Evolutionary conservation across 2,888 invertebrate species (phyloP).

Genomic region (Acrobasis consociella): DNA sequence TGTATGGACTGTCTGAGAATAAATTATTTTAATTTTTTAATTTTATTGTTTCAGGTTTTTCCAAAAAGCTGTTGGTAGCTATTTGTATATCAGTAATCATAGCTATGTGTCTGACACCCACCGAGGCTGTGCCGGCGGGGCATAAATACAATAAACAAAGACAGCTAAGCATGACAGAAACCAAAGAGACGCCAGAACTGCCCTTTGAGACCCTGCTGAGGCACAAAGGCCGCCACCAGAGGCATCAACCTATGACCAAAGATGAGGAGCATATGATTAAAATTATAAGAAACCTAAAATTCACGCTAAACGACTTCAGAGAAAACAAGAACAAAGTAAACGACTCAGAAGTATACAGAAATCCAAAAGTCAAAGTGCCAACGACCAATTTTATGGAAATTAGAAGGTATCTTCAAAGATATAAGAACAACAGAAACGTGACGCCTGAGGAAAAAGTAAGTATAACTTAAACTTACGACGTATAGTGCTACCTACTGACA

Average conservation of each 20-base stretch:
- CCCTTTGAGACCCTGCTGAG: conserved; percentile 35
- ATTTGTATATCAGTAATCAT: conserved; percentile 69
- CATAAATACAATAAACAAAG: conserved; percentile 62
- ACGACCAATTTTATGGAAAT: conserved; percentile 72
- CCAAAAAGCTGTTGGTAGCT: conserved; percentile 80
- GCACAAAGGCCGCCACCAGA: conserved; percentile 47
- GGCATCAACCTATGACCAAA: conserved; percentile 53
- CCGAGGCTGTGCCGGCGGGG: conserved; percentile 60
- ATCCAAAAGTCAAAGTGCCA: conserved; percentile 47
- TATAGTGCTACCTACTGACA: not conserved
- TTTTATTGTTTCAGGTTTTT: conserved; percentile 79
- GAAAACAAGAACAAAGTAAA: conserved; percentile 58
- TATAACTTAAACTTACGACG: conserved; percentile 16
- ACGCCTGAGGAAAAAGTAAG: conserved; percentile 12
- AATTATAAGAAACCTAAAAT: conserved; percentile 64
- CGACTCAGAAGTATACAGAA: conserved; percentile 61
- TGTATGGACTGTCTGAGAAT: no score
- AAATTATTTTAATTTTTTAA: no score
- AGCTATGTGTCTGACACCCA: conserved; percentile 69
- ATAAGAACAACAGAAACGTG: conserved; percentile 37
- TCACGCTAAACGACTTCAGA: conserved; percentile 63
- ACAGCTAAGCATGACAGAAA: conserved; percentile 46
- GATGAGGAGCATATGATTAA: conserved; percentile 58
- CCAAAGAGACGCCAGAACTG: conserved; percentile 48
- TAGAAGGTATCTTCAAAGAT: conserved; percentile 55